A percentile compares a stretch with the other conserved stretches of the same genome.
These are phyloP conservation scores for Oceanodroma leucorhoa DNA, from an alignment of 2,797 vertebrate genomes.

Conservation along the genomic window DNA sequence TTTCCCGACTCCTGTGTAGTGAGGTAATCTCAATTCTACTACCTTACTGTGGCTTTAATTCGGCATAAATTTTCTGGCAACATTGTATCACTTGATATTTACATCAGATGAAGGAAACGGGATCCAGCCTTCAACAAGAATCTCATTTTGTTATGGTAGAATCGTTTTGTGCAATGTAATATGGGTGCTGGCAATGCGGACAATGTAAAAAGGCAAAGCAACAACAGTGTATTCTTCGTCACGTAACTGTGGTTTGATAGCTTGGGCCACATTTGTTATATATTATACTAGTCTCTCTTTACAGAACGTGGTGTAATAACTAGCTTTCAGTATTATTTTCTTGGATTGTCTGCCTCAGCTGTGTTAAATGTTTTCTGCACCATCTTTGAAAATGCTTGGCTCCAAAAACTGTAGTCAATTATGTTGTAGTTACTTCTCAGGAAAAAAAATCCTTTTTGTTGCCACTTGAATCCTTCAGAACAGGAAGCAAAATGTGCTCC, in stretches of 20 bases:
- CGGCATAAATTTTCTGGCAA: background rate
- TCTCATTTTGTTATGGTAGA: background rate
- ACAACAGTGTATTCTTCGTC: background rate
- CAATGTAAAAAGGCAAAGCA: background rate
- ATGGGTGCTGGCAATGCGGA: background rate
- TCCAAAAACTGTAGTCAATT: background rate
- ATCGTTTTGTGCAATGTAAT: background rate
- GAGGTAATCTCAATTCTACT: background rate
- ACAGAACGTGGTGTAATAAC: background rate
- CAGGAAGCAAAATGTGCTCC: background rate
- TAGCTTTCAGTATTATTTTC: background rate
- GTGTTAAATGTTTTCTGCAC: background rate
- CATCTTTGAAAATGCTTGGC: background rate
- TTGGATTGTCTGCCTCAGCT: background rate
- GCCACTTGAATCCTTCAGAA: background rate
- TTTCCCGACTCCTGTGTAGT: background rate
- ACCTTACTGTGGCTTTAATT: background rate
- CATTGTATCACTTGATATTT: background rate
- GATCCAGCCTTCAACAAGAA: background rate
- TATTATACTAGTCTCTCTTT: background rate
- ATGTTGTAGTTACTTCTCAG: background rate
- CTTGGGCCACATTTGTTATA: background rate
- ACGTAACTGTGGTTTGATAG: background rate
- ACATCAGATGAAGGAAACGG: background rate
- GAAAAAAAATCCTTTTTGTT: background rate